Base-by-base conservation (phyloP, 2,113 vertebrate species). In the Machaerirhynchus nigripectus region DNA sequence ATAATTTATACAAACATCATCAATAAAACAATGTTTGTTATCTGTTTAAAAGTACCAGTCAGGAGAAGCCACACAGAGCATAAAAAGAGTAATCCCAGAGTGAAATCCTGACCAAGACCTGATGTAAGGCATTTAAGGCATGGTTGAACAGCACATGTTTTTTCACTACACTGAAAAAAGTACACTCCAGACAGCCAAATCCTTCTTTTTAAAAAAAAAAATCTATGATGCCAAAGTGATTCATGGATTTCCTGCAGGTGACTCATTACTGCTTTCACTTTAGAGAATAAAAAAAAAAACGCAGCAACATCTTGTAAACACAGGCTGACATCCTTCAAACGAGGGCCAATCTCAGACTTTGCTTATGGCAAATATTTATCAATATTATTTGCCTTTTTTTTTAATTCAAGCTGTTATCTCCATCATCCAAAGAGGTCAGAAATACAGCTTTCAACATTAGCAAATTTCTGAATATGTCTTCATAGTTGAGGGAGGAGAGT, bases 261-360 rank as follows among this genome's bases (percentile, higher is more conserved):
- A 95, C 84, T 97, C 91, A 93, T 55, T 69, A 81, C 27, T 87
- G 76, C 91, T 96, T 96, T 96, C 96, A 97, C 94, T 95, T 89
- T n/a, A 64, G 75, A 90, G n/a, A 24, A 57, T 60, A 30, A 67
- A 80, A 75, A 37, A 42, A 2, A 1, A 53, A 17, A 18, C 4
- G 17, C 55, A 85, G 86, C 87, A 93, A 87, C 30, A 81, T 63
- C 50, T 71, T 78, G 91, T 89, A 95, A 96, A 95, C 76, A 80
- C 2, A 71, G 56, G 60, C 86, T 84, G 85, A 74, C 50, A 92
- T 47, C 50, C 42, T 88, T 84, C 89, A 60, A 75, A 77, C 3
- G 9, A 71, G 52, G n/a, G 80, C 84, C 91, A 93, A 61, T 44
- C 80, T 92, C 86, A 71, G 79, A 23, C 67, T 93, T 77, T 35